These are phyloP conservation scores for Anastatus disparis DNA, from an alignment of 1,140 invertebrate genomes.

Conservation along the genomic window DNA sequence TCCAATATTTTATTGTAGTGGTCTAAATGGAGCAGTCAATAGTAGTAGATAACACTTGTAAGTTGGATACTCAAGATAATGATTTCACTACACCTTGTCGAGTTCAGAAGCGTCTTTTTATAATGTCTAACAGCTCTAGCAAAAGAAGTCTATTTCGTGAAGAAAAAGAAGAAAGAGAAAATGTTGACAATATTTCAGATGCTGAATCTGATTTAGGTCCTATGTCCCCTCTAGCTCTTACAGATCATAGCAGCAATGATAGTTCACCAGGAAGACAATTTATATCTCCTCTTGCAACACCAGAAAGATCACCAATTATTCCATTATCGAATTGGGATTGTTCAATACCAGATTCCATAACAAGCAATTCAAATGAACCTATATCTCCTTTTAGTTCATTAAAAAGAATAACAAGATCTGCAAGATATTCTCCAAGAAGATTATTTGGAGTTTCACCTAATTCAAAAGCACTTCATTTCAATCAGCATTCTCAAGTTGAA, in stretches of 20 bases:
- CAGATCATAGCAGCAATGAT: constrained; percentile 46
- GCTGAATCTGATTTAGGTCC: constrained; percentile 58
- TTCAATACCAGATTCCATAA: constrained; percentile 27
- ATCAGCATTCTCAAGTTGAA: background rate
- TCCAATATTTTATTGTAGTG: too few relatives aligned
- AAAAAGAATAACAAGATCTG: constrained; percentile 44
- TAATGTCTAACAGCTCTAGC: constrained; percentile 40
- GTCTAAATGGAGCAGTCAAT: constrained; percentile 31
- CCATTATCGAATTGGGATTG: constrained; percentile 44
- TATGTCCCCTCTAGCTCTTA: constrained; percentile 56
- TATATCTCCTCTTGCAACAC: constrained; percentile 46
- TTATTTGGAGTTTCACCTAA: constrained; percentile 27
- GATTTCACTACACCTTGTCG: constrained; percentile 48
- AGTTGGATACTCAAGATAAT: constrained; percentile 29
- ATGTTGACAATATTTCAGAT: constrained; percentile 43
- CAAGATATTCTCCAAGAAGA: constrained; percentile 47
- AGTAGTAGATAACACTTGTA: constrained; percentile 1
- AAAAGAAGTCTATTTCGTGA: constrained; percentile 53
- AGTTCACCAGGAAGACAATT: constrained; percentile 51
- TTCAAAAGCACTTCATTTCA: constrained; percentile 37
- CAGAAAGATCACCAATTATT: constrained; percentile 44
- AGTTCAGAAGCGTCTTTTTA: constrained; percentile 50
- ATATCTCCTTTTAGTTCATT: constrained; percentile 51
- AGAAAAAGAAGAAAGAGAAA: background rate
- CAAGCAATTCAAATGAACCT: constrained; percentile 3